phyloP scores from a whole-genome alignment of 2,113 vertebrate species.

The Aspidoscelis tigris region DNA sequence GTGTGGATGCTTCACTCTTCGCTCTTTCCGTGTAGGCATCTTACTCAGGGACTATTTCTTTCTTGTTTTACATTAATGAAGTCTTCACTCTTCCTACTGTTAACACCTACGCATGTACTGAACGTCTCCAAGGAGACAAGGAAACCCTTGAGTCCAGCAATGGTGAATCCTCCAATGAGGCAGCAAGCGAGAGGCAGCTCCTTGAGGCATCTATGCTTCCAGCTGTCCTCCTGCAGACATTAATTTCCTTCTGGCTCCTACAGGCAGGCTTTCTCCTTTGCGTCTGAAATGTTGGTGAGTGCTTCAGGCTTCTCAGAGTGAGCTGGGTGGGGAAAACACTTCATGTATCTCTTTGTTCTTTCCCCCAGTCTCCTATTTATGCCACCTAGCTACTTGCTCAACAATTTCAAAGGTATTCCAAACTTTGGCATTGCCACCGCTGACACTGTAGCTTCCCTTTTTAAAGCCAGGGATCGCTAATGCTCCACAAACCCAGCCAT shows the following conservation, averaged over 20 bases:
- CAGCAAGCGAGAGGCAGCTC: slow-evolving; percentile 63
- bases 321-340: neutral
- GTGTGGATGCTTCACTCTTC: slow-evolving; percentile 65
- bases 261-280: slow-evolving; percentile 42
- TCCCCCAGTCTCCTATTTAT: slow-evolving; percentile 17
- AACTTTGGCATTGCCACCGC: neutral
- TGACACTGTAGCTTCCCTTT: neutral
- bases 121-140: slow-evolving; percentile 83
- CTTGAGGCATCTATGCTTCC: slow-evolving; percentile 63
- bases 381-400: neutral
- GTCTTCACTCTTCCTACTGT: slow-evolving; percentile 83
- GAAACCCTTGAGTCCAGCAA: slow-evolving; percentile 72
- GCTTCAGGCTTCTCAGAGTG: slow-evolving; percentile 26
- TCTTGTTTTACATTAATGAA: slow-evolving; percentile 83
- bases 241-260: slow-evolving; percentile 42
- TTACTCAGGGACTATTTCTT: slow-evolving; percentile 78
- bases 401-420: slow-evolving; percentile 21
- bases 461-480: neutral
- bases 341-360: slow-evolving; percentile 15
- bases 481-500: neutral
- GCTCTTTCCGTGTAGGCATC: slow-evolving; percentile 70
- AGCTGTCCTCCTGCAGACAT: slow-evolving; percentile 59
- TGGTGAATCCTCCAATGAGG: slow-evolving; percentile 68
- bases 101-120: slow-evolving; percentile 80
- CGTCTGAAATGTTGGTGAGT: slow-evolving; percentile 39